A percentile compares a stretch with the other conserved stretches of the same genome.
Evolutionary conservation across 2,797 vertebrate species (phyloP).

Genomic region (Cossypha heuglini): DNA sequence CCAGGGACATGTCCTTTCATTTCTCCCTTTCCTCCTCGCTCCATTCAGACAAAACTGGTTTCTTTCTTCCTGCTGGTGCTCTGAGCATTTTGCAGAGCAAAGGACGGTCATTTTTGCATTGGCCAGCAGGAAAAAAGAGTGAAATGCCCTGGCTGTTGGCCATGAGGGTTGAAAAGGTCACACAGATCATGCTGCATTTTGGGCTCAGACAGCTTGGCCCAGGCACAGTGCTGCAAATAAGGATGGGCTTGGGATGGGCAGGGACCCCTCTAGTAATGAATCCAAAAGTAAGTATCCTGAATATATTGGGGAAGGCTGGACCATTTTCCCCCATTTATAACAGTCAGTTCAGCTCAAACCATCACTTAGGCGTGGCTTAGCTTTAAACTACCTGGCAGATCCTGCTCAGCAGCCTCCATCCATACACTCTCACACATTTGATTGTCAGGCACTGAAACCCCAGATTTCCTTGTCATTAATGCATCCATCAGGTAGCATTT

Average conservation of each 20-base stretch:
- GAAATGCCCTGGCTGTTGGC: neutral
- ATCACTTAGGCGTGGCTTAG: neutral
- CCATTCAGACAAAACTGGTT: neutral
- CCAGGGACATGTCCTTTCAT: neutral
- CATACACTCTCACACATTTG: neutral
- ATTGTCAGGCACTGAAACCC: neutral
- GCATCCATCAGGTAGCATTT: conserved; percentile 1
- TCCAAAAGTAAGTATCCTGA: neutral
- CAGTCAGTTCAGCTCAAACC: neutral
- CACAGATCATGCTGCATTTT: rapidly evolving
- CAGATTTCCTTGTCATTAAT: neutral
- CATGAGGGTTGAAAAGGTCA: neutral
- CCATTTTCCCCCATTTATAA: neutral
- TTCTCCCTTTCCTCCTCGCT: neutral
- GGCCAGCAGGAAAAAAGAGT: neutral
- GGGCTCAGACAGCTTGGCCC: neutral
- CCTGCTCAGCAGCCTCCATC: neutral
- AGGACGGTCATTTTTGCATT: neutral
- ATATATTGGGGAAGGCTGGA: neutral
- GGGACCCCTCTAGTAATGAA: neutral
- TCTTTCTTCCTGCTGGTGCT: conserved; percentile 2
- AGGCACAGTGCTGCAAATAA: neutral
- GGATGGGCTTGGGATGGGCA: neutral
- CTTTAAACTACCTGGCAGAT: neutral
- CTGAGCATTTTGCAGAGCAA: neutral